Evolutionary conservation across 2,797 vertebrate species (phyloP), one percentile per base, ranked within the genome.

Genomic region (Anguilla megastoma): DNA sequence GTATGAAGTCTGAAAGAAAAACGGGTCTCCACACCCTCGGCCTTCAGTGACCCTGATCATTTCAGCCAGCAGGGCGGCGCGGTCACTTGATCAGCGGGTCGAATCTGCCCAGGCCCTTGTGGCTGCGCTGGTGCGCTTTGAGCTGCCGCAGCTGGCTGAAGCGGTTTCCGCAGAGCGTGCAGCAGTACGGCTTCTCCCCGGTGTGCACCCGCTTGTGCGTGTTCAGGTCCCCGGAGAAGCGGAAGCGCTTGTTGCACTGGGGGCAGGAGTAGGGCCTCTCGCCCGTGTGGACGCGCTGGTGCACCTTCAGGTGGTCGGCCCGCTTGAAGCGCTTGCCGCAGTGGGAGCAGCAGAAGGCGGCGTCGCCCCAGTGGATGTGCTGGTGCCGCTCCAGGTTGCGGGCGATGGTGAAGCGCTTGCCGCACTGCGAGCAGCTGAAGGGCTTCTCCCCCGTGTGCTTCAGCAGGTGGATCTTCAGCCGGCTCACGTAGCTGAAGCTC

Each of bases 391-490:
- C 87, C 50, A 88, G 33, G 36, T 88, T 88, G 36, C 87, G 54
- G 24, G 87, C 87, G 30, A 88, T 83, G 6, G 87, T 88, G 83
- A 88, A 88, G 7, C 87, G 33, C 87, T 88, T 88, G 12, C 87
- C 87, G 71, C 87, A 88, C 82, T 88, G 87, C 8, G 83, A 52
- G 33, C 87, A 88, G 66, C 48, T 85, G 63, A 85, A 88, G 4
- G 87, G 87, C 50, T 88, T 88, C 69, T 88, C 87, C 7, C 87
- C 87, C 7, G 87, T 88, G 66, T 88, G 87, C 33, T 88, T 88
- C 8, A 85, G 87, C 45, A 88, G 30, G 50, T 88, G 87, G 41
- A 85, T 88, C 41, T 85, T 88, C 21, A 88, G 87, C 21, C 87
- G 83, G 52, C 87, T 88, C 30, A 74, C 33, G 33, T 88, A 88